These are phyloP conservation scores for Buceros bicornis DNA, from an alignment of 2,797 vertebrate genomes.

Conservation along the genomic window DNA sequence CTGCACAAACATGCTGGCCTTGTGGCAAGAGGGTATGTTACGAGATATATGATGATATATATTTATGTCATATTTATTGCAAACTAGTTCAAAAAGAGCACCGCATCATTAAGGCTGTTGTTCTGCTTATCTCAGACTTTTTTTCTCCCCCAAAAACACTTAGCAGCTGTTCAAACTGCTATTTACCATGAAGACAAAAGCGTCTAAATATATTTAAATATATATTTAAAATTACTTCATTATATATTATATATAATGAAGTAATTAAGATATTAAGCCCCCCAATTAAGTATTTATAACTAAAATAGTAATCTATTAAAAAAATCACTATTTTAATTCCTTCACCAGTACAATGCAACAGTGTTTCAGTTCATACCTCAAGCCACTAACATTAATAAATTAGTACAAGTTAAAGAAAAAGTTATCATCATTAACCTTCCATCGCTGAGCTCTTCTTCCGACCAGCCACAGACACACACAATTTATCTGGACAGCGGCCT, in stretches of 20 bases:
- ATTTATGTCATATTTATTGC: not conserved
- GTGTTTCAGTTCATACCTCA: not conserved
- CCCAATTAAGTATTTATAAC: not conserved
- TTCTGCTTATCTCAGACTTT: not conserved
- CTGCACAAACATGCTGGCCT: not conserved
- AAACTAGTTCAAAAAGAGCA: not conserved
- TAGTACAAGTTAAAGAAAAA: not conserved
- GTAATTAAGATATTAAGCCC: not conserved
- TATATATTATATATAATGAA: not conserved
- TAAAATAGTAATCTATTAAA: not conserved
- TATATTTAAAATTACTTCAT: not conserved
- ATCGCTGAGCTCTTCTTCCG: not conserved
- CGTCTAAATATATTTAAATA: not conserved
- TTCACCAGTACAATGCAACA: not conserved
- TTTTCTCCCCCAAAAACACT: not conserved
- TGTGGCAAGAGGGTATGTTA: not conserved
- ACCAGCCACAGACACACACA: not conserved
- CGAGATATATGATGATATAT: not conserved
- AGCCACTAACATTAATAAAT: not conserved
- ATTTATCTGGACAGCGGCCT: not conserved
- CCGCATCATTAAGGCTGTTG: not conserved
- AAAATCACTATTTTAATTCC: not conserved
- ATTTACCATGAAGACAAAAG: not conserved
- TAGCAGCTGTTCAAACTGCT: not conserved
- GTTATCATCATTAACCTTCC: not conserved